Base-by-base conservation (phyloP, 2,797 vertebrate genomes). In the Tenualosa thibaudeaui region DNA sequence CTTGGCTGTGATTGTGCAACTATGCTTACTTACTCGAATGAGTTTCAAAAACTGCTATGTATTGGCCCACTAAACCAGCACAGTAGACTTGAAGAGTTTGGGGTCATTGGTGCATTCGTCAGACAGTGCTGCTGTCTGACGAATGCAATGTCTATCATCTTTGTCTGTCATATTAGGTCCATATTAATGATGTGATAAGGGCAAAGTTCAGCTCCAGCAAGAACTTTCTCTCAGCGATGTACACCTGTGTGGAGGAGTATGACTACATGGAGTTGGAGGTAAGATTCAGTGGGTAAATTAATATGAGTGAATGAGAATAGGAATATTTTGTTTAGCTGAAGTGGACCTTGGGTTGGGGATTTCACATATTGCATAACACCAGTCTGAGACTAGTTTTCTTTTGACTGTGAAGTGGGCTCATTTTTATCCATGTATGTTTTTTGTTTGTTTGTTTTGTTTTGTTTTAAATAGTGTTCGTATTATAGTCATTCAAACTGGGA, bases 231-330 rank as follows among this genome's bases (percentile, higher is more conserved):
- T 96, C 96, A 0, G 90, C 95, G 86, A 92, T 96, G 91, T 62
- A 62, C 58, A 96, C 95, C 31, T 97, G 96, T 31, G 95, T 96
- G 83, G 94, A 94, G 0, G 96, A 97, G 88, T 96, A 96, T 91
- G 96, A 96, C 90, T 96, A 96, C 89, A 96, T 97, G 95, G 95
- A 96, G 88, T 94, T 92, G 88, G 94, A 96, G 95, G 96, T 97
- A 84, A 87, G 89, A 37, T 71, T 31, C 31, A 3, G 1, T 40
- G 31, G 10, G 12, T 37, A 37, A 71, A 71, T 71, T 5, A 71
- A 71, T 3, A 71, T 40, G 10, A 65, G 3, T 68, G 31, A 4
- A 9, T 9, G 50, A 51, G 50, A 9, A 9, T 51, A 51, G 9
- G 50, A 71, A 31, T 37, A 31, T 37, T 24, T 62, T 24, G 58